Conservation (phyloP, 2,797 vertebrate genomes). For the Oreonectes daqikongensis region DNA sequence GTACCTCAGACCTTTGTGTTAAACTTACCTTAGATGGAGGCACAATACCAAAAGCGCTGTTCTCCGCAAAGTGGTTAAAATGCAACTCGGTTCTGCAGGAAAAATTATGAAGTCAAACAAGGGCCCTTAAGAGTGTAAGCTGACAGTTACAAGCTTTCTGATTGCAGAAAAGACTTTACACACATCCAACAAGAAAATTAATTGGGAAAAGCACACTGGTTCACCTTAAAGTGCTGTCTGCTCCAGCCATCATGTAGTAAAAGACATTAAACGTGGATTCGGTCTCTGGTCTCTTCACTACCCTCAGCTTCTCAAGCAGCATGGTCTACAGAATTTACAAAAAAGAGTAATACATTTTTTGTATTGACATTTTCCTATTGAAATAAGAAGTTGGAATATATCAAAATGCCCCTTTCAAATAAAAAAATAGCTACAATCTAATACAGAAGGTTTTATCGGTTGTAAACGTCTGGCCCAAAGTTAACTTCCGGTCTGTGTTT, state of each 20-base stretch:
- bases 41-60: slow-evolving; percentile 87
- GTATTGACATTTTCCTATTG: too few species aligned
- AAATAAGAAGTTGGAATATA: too few species aligned
- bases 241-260: slow-evolving; percentile 93
- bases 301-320: slow-evolving; percentile 93
- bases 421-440: too few species aligned
- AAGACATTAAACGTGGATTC: slow-evolving; percentile 93
- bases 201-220: background rate
- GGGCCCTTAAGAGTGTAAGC: background rate
- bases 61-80: slow-evolving; percentile 93
- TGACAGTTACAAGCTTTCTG: background rate
- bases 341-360: too few species aligned
- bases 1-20: background rate
- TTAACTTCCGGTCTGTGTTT: too few species aligned
- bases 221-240: slow-evolving; percentile 87
- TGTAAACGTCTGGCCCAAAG: too few species aligned
- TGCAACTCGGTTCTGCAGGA: slow-evolving; percentile 91
- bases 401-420: too few species aligned
- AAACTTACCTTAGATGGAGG: slow-evolving; percentile 85
- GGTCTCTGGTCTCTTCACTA: slow-evolving; percentile 80
- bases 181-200: background rate
- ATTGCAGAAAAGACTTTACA: slow-evolving; percentile 8
- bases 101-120: background rate
- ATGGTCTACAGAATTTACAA: slow-evolving; percentile 80
- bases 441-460: too few species aligned